Conservation (phyloP, 2,113 vertebrate species). For the Scomber scombrus region DNA sequence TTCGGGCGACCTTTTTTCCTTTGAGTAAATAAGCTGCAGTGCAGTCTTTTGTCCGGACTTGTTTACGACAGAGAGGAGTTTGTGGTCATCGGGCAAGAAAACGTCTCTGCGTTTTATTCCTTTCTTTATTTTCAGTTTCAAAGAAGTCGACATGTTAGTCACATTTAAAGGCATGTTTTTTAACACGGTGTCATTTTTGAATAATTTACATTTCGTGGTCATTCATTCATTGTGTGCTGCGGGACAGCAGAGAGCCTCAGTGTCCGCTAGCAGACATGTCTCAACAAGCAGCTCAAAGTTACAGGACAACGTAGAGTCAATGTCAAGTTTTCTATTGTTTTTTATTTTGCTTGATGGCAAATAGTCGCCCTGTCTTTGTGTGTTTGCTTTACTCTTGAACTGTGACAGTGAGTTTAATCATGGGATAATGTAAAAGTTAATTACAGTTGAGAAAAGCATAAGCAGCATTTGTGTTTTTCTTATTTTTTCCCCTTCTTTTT, state of each 20-base stretch:
- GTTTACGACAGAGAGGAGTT: conserved; percentile 67
- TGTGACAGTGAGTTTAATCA: neutral
- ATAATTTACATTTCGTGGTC: neutral
- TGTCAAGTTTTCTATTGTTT: conserved; percentile 1
- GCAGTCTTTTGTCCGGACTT: conserved; percentile 80
- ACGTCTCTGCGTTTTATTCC: neutral
- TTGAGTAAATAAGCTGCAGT: conserved; percentile 70
- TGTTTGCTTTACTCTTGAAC: neutral
- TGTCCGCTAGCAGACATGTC: conserved; percentile 70
- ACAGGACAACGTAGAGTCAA: conserved; percentile 13
- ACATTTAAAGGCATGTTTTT: neutral
- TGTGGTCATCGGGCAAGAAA: neutral
- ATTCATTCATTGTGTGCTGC: conserved; percentile 62
- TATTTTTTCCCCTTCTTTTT: too few species aligned
- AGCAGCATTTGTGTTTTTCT: too few species aligned
- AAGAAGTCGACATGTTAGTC: neutral
- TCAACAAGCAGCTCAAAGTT: conserved; percentile 74
- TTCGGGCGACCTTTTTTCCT: conserved; percentile 9
- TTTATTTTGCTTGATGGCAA: neutral
- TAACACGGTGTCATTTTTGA: conserved; percentile 23
- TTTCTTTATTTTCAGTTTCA: neutral
- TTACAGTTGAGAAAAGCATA: neutral
- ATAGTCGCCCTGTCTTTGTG: neutral
- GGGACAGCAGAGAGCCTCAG: neutral
- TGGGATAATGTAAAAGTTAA: neutral